Percentiles rank a stretch among this genome's conserved stretches.
These are phyloP conservation scores for Rallus crepitans DNA, from an alignment of 2,797 vertebrate genomes.

Conservation along the genomic window DNA sequence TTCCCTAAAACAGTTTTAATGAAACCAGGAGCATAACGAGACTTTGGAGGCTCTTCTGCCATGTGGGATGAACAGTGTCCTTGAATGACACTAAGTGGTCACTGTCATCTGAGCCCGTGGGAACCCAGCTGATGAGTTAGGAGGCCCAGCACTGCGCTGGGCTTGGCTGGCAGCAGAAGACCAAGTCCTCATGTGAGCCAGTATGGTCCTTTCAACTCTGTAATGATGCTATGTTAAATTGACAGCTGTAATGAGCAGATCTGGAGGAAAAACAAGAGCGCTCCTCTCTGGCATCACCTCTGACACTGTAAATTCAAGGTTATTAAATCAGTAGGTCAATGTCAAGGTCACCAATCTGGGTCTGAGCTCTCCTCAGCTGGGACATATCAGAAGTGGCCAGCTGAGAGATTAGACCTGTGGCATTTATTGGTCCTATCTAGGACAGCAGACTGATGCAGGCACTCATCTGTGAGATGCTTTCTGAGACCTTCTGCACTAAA, in stretches of 20 bases:
- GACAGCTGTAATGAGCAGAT: not conserved
- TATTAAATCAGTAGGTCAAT: not conserved
- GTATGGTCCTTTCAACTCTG: rapidly evolving
- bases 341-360: not conserved
- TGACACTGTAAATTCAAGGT: not conserved
- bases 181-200: not conserved
- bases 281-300: not conserved
- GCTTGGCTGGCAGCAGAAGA: not conserved
- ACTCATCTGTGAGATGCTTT: not conserved
- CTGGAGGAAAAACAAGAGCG: not conserved
- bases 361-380: not conserved
- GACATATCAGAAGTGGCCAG: not conserved
- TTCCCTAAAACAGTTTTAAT: not conserved
- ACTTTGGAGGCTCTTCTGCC: not conserved
- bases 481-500: not conserved
- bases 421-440: not conserved
- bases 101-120: not conserved
- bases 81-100: not conserved
- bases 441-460: not conserved
- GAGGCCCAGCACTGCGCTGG: not conserved
- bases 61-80: too few relatives aligned
- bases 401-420: not conserved
- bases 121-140: rapidly evolving
- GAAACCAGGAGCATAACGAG: not conserved
- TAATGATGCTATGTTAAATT: not conserved